phyloP scores from a whole-genome alignment of 2,113 vertebrate species.

The Pandion haliaetus region DNA sequence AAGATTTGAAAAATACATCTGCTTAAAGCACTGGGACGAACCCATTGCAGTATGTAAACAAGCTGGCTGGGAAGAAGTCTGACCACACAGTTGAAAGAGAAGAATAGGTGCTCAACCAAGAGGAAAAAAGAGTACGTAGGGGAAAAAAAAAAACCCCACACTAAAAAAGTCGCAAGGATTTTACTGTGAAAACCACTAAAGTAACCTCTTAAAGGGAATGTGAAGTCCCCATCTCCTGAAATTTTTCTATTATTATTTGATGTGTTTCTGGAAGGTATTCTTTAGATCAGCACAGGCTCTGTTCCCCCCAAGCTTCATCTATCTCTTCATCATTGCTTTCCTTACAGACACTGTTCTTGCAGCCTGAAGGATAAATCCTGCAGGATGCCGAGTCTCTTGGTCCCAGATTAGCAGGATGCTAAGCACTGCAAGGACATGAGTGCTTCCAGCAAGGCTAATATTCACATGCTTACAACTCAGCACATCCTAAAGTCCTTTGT shows the following conservation, averaged over 20 bases:
- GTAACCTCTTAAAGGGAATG: background rate
- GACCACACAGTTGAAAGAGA: background rate
- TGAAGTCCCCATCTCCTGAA: background rate
- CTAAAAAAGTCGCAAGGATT: background rate
- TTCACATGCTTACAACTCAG: slow-evolving; percentile 11
- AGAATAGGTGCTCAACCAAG: background rate
- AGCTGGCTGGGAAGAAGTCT: background rate
- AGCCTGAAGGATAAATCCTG: background rate
- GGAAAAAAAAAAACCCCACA: background rate
- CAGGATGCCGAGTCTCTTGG: background rate
- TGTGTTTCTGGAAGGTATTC: background rate
- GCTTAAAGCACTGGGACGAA: background rate
- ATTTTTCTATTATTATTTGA: background rate
- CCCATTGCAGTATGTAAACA: background rate
- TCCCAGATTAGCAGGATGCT: background rate
- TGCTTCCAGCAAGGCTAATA: background rate
- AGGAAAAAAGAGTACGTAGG: background rate
- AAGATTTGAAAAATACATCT: slow-evolving; percentile 29
- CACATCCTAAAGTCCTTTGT: background rate
- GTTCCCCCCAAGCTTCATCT: background rate
- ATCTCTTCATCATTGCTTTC: background rate
- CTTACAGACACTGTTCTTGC: background rate
- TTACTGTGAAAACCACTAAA: background rate
- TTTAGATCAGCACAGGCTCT: background rate
- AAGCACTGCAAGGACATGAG: background rate